phyloP scores from a whole-genome alignment of 2,113 vertebrate species.

The Takifugu flavidus region DNA sequence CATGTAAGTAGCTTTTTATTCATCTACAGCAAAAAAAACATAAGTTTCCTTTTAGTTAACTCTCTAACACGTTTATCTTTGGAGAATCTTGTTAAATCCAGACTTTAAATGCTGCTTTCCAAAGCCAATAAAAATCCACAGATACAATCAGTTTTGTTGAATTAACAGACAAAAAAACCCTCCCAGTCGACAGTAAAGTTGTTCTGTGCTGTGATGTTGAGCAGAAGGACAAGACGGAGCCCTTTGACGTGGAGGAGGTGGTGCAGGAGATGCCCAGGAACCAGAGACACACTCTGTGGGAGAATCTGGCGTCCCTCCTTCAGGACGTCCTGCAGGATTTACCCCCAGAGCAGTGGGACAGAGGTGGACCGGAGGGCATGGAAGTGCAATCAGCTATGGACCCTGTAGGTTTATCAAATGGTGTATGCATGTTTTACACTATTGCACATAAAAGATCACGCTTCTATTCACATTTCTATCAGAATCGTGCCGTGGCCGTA shows the following conservation, averaged over 20 bases:
- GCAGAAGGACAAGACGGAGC: conserved; percentile 79
- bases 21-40: background rate
- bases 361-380: conserved; percentile 63
- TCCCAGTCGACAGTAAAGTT: background rate
- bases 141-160: too few species aligned
- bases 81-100: too few species aligned
- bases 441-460: background rate
- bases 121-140: too few species aligned
- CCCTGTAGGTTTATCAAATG: conserved; percentile 65
- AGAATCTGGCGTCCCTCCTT: conserved; percentile 74
- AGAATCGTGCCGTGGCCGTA: conserved; percentile 79
- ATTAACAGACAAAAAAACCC: too few species aligned
- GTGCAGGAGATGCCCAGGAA: conserved; percentile 85
- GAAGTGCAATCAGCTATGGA: conserved; percentile 69
- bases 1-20: conserved; percentile 78
- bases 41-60: background rate
- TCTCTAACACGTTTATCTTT: too few species aligned
- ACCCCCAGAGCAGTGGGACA: conserved; percentile 81
- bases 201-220: background rate
- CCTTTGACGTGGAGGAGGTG: conserved; percentile 84
- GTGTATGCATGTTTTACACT: background rate
- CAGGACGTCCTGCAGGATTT: conserved; percentile 72
- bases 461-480: conserved; percentile 4
- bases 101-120: too few species aligned
- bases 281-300: conserved; percentile 84